Base-by-base conservation (phyloP, 2,113 vertebrate genomes). In the Notothenia rossii region DNA sequence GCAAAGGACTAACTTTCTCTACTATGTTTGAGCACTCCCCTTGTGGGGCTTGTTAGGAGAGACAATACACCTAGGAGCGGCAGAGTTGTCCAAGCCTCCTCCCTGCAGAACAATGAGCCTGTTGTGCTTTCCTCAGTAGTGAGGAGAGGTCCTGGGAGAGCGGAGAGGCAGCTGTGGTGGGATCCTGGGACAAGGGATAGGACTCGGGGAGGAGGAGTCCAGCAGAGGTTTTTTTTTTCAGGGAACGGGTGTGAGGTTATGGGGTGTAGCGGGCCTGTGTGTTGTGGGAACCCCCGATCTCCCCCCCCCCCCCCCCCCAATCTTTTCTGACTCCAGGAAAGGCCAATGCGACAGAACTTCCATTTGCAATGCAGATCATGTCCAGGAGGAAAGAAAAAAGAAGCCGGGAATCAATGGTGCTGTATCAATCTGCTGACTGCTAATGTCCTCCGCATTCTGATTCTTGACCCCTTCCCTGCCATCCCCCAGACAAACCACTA, bases 351-450 rank as follows among this genome's bases (percentile, higher is more conserved):
- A 90, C 75, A 81, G 85, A 80, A 82, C 80, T 77, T 68, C 77
- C 75, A 96, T 96, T 96, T 96, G 95, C 95, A 96, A 96, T 96
- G 94, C 95, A 95, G 95, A 96, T 96, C 89, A 86, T 88, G 92
- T 93, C 87, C 88, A 87, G 84, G 87, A 92, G 86, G 88, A 73
- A 86, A 74, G 75, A 80, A 82, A 89, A 90, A 86, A 87, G 88
- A 90, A 81, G 76, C 71, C 59, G 72, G 82, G 94, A 95, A 95
- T 96, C 95, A 95, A 95, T 95, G 94, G 93, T 88, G 83, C 93
- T 91, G 94, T 94, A 96, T 95, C 93, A 95, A 93, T 96, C 95
- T 90, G 91, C 91, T 94, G 93, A 95, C 95, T 95, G 94, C 93
- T 94, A 96, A 96, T 96, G 94, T 94, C 94, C 94, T 92, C 89